phyloP scores from a whole-genome alignment of 1,140 invertebrate species.

The Drosophila melanica region DNA sequence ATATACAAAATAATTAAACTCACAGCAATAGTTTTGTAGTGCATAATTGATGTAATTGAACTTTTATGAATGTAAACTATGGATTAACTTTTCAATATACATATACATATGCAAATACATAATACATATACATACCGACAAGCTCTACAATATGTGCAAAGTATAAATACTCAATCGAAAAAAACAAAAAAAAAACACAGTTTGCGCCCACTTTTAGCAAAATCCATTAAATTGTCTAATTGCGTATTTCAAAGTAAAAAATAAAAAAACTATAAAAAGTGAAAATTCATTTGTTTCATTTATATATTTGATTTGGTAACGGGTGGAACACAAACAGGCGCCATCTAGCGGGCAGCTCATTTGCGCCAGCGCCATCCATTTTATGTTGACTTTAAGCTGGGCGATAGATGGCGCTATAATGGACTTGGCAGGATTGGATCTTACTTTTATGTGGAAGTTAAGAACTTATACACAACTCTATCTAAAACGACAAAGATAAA shows the following conservation, averaged over 20 bases:
- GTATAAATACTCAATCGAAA: slow-evolving; percentile 60
- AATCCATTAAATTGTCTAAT: slow-evolving; percentile 77
- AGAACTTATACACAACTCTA: too few relatives aligned
- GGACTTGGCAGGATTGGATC: too few relatives aligned
- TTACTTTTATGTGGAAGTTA: too few relatives aligned
- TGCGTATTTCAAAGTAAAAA: slow-evolving; percentile 79
- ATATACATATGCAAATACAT: slow-evolving; percentile 61
- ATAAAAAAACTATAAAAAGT: slow-evolving; percentile 36
- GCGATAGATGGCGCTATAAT: neutral
- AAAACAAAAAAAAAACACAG: slow-evolving; percentile 30
- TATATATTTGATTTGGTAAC: slow-evolving; percentile 11
- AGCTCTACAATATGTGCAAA: slow-evolving; percentile 41
- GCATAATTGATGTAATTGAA: slow-evolving; percentile 80
- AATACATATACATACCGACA: slow-evolving; percentile 53
- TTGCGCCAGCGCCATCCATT: slow-evolving; percentile 7
- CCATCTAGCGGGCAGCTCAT: neutral
- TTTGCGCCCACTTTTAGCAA: slow-evolving; percentile 72
- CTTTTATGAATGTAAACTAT: slow-evolving; percentile 81
- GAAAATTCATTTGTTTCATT: neutral
- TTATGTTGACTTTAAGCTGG: neutral
- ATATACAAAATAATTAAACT: slow-evolving; percentile 50
- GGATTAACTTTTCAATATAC: slow-evolving; percentile 75
- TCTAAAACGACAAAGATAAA: too few relatives aligned
- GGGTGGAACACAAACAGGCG: neutral
- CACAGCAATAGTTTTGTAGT: slow-evolving; percentile 77